Evolutionary conservation across 2,888 invertebrate genomes (phyloP).

Genomic region (Keiferia lycopersicella): DNA sequence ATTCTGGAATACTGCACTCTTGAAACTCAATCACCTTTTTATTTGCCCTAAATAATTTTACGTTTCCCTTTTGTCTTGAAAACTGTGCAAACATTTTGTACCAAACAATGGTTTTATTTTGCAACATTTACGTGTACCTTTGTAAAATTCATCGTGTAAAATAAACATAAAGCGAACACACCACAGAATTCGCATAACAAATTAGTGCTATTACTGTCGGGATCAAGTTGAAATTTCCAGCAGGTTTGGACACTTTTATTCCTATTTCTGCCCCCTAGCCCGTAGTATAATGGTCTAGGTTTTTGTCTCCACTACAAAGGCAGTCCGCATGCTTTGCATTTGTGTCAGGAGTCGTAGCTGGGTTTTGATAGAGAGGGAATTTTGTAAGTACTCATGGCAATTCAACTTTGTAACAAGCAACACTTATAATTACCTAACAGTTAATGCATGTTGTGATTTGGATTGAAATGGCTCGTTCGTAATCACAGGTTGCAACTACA

Average conservation of each 20-base stretch:
- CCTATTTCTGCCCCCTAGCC: slow-evolving; percentile 1
- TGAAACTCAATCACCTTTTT: too few relatives aligned
- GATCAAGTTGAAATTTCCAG: slow-evolving; percentile 12
- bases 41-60: too few relatives aligned
- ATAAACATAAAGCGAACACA: not conserved
- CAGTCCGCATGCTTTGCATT: not conserved
- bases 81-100: not conserved
- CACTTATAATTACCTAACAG: too few relatives aligned
- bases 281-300: slow-evolving; percentile 13
- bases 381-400: not conserved
- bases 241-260: slow-evolving; percentile 14
- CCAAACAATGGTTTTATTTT: not conserved
- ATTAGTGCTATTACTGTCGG: slow-evolving; percentile 11
- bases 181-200: slow-evolving; percentile 11
- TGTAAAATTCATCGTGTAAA: not conserved
- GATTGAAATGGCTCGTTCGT: too few relatives aligned
- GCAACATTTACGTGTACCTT: not conserved
- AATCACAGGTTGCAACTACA: too few relatives aligned
- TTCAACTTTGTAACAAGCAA: not conserved
- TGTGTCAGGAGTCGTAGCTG: slow-evolving; percentile 4
- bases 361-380: not conserved
- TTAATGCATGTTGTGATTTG: too few relatives aligned
- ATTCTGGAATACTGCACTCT: too few relatives aligned
- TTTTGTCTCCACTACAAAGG: slow-evolving; percentile 18
- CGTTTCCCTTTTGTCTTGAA: too few relatives aligned